Evolutionary conservation across 2,797 vertebrate species (phyloP).

Genomic region (Chiroxiphia lanceolata): DNA sequence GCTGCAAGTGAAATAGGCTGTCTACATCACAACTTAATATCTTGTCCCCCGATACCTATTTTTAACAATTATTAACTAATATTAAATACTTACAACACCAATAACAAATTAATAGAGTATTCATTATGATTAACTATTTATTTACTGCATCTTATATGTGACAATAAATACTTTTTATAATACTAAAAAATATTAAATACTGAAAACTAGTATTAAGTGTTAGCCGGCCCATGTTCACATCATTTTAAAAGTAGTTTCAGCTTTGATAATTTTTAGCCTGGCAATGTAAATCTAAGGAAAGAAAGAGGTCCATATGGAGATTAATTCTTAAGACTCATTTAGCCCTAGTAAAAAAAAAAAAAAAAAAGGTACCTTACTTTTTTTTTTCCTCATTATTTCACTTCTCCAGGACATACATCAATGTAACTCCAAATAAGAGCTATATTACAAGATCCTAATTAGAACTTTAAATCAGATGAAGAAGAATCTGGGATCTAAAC

Average conservation of each 20-base stretch:
- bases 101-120: background rate
- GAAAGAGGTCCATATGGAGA: background rate
- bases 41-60: background rate
- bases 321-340: background rate
- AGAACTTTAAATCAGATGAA: background rate
- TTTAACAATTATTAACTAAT: background rate
- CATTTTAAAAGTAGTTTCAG: background rate
- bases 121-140: background rate
- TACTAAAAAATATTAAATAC: background rate
- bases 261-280: background rate
- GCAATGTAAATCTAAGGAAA: background rate
- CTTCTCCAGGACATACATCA: background rate
- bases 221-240: background rate
- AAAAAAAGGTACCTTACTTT: background rate
- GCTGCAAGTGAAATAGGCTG: background rate
- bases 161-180: background rate
- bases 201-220: background rate
- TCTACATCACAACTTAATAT: background rate
- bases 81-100: background rate
- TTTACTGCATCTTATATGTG: background rate
- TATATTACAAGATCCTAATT: background rate
- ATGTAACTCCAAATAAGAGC: background rate
- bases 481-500: background rate
- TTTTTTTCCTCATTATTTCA: background rate
- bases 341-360: background rate